Conservation (phyloP, 2,113 vertebrate species). For the Cervus canadensis region DNA sequence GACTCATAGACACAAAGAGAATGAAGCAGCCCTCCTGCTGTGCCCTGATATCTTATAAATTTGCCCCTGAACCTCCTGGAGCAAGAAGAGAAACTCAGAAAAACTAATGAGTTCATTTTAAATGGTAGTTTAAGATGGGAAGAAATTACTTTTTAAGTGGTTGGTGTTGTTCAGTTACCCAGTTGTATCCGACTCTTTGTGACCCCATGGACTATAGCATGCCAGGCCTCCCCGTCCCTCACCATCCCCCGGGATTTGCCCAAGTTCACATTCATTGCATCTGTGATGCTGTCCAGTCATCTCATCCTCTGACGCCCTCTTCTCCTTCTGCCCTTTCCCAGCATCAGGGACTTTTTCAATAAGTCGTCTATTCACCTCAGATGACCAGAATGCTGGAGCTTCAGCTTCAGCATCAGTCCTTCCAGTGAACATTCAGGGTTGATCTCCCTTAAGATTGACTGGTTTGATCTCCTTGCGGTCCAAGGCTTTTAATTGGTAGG, state of each 20-base stretch:
- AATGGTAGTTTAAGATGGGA: not conserved
- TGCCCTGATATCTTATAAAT: not conserved
- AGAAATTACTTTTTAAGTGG: not conserved
- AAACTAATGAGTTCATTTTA: not conserved
- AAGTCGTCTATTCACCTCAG: too few relatives aligned
- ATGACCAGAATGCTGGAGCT: not conserved
- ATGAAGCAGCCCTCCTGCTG: not conserved
- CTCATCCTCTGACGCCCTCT: too few relatives aligned
- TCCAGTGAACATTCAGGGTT: not conserved
- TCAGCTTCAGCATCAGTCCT: not conserved
- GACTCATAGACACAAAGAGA: not conserved
- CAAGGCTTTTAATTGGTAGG: not conserved
- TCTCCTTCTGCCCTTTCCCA: too few relatives aligned
- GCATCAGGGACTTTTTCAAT: too few relatives aligned
- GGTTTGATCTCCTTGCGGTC: not conserved
- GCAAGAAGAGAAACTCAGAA: not conserved
- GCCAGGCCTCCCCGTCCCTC: not conserved
- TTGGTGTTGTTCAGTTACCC: not conserved
- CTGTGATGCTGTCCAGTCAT: too few relatives aligned
- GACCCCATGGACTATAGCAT: not conserved
- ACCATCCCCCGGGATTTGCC: not conserved
- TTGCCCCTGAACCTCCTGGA: not conserved
- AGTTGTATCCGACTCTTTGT: not conserved
- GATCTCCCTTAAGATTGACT: not conserved
- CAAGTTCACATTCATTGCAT: not conserved